Percentiles rank a stretch among this genome's conserved stretches.
Conservation (phyloP, 2,888 invertebrate species). For the Pyrrhosoma nymphula region DNA sequence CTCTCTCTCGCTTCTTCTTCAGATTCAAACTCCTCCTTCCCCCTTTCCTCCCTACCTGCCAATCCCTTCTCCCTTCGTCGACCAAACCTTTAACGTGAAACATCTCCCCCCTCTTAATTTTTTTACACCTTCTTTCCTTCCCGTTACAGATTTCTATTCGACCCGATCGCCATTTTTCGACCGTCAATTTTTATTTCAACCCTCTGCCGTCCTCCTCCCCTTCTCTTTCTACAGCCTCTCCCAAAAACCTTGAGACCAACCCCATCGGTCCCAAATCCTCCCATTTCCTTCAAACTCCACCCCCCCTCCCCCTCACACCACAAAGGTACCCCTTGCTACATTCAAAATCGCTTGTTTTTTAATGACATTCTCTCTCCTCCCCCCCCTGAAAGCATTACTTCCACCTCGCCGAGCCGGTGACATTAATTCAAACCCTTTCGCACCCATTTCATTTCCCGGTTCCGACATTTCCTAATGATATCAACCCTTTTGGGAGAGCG, state of each 20-base stretch:
- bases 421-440: conserved; percentile 26
- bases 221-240: too few relatives aligned
- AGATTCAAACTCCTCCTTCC: not conserved
- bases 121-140: not conserved
- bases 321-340: not conserved
- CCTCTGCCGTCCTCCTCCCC: too few relatives aligned
- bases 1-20: not conserved
- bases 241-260: too few relatives aligned
- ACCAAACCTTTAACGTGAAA: not conserved
- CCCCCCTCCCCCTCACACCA: not conserved
- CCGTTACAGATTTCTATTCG: not conserved
- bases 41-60: too few relatives aligned
- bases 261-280: not conserved
- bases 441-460: not conserved
- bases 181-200: not conserved
- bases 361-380: not conserved
- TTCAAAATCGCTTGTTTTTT: not conserved
- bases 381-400: not conserved
- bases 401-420: not conserved
- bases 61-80: not conserved
- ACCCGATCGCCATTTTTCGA: not conserved
- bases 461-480: not conserved
- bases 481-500: not conserved
- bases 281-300: not conserved
- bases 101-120: not conserved